A percentile compares a stretch with the other conserved stretches of the same genome.
phyloP scores from a whole-genome alignment of 2,888 invertebrate genomes.

The Drosophila pseudotalamancana region DNA sequence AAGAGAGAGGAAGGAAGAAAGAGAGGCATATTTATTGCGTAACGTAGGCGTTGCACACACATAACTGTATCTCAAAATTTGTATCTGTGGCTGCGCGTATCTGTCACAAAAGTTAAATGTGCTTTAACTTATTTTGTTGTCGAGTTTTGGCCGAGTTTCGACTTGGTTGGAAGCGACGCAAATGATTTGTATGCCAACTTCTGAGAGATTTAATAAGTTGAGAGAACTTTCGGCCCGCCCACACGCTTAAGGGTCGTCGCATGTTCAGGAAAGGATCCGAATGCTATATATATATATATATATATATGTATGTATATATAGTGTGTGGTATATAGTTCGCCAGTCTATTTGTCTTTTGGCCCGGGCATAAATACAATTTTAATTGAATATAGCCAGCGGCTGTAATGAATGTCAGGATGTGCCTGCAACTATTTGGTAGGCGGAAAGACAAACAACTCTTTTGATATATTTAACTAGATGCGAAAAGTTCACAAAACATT shows the following conservation, averaged over 20 bases:
- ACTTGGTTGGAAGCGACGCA: slow-evolving; percentile 27
- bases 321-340: slow-evolving; percentile 14
- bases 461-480: slow-evolving; percentile 1
- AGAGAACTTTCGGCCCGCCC: slow-evolving; percentile 35
- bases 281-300: background rate
- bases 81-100: slow-evolving; percentile 27
- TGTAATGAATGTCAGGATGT: slow-evolving; percentile 29
- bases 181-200: slow-evolving; percentile 60
- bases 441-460: slow-evolving; percentile 18
- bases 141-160: slow-evolving; percentile 48
- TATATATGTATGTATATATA: too few species aligned
- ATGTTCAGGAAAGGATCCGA: slow-evolving; percentile 8
- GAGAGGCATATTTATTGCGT: slow-evolving; percentile 1
- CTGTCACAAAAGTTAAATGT: slow-evolving; percentile 63
- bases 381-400: slow-evolving; percentile 51
- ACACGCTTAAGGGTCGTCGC: slow-evolving; percentile 25
- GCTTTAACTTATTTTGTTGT: slow-evolving; percentile 71
- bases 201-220: slow-evolving; percentile 64
- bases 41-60: slow-evolving; percentile 23
- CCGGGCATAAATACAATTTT: slow-evolving; percentile 60
- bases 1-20: background rate
- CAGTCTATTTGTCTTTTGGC: slow-evolving; percentile 57
- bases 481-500: background rate
- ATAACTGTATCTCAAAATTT: slow-evolving; percentile 32
- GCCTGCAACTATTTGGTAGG: slow-evolving; percentile 26